A percentile compares a stretch with the other conserved stretches of the same genome.
Evolutionary conservation across 2,113 vertebrate genomes (phyloP).

Genomic region (Oreotrochilus melanogaster): DNA sequence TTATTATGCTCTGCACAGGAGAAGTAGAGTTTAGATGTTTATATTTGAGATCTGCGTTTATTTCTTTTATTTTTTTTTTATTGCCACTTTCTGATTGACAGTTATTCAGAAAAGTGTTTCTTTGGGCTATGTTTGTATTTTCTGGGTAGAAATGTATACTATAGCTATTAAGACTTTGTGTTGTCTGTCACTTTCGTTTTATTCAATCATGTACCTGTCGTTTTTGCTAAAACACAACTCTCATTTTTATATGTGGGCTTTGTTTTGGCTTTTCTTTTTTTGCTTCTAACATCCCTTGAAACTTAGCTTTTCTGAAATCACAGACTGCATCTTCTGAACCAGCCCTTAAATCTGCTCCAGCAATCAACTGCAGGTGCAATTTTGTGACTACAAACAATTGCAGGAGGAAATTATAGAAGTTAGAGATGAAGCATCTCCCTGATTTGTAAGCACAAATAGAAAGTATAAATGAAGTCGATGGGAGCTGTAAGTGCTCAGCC

Average conservation of each 20-base stretch:
- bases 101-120: slow-evolving; percentile 21
- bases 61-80: neutral
- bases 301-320: slow-evolving; percentile 47
- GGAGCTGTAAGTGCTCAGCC: neutral
- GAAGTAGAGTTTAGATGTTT: neutral
- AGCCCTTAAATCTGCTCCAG: slow-evolving; percentile 36
- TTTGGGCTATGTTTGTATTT: slow-evolving; percentile 34
- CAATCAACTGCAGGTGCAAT: slow-evolving; percentile 65
- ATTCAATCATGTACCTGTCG: slow-evolving; percentile 51
- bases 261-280: neutral
- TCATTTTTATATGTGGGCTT: neutral
- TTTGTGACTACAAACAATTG: slow-evolving; percentile 51
- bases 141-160: neutral
- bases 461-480: slow-evolving; percentile 20
- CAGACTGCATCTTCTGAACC: neutral
- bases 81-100: slow-evolving; percentile 22
- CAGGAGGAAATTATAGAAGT: slow-evolving; percentile 60
- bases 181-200: slow-evolving; percentile 59
- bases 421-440: slow-evolving; percentile 14
- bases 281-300: slow-evolving; percentile 7
- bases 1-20: neutral
- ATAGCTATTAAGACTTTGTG: slow-evolving; percentile 40
- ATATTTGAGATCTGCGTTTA: neutral
- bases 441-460: slow-evolving; percentile 54
- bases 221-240: slow-evolving; percentile 24